phyloP scores from a whole-genome alignment of 2,797 vertebrate species.

The Amphiprion clarkii region DNA sequence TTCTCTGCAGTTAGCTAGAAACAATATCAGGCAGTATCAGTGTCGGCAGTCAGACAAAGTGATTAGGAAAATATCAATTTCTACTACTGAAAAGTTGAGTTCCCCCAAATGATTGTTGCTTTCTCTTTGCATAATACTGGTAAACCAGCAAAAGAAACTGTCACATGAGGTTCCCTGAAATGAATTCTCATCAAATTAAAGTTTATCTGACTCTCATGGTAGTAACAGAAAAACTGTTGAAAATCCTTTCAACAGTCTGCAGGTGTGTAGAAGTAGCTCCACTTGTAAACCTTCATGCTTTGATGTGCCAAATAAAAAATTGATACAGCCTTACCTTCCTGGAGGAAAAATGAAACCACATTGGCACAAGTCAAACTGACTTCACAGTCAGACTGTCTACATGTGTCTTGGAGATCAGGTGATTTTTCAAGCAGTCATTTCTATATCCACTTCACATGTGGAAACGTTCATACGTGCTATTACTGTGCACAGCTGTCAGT shows the following conservation, averaged over 20 bases:
- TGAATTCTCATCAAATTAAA: no score
- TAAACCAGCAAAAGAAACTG: no score
- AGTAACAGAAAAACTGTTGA: neutral
- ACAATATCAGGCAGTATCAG: no score
- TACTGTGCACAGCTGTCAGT: conserved; percentile 53
- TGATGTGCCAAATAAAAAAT: conserved; percentile 33
- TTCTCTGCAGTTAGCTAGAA: no score
- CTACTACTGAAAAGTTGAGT: no score
- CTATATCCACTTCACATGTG: conserved; percentile 62
- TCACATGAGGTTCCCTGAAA: no score
- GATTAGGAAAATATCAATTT: no score
- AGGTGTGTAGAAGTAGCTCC: conserved; percentile 9
- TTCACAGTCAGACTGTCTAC: conserved; percentile 1
- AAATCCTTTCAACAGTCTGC: neutral
- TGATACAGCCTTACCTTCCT: conserved; percentile 16
- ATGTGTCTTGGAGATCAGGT: conserved; percentile 21
- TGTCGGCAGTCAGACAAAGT: no score
- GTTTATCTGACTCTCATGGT: no score
- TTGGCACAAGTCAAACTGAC: conserved; percentile 8
- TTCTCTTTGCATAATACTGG: no score
- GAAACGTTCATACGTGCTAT: conserved; percentile 66
- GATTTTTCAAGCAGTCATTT: conserved; percentile 51
- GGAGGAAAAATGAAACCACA: conserved; percentile 47
- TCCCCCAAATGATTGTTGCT: no score
- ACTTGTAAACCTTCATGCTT: conserved; percentile 17